These are phyloP conservation scores for Macrotrachela quadricornifera DNA, from an alignment of 1,140 invertebrate genomes.

Conservation along the genomic window DNA sequence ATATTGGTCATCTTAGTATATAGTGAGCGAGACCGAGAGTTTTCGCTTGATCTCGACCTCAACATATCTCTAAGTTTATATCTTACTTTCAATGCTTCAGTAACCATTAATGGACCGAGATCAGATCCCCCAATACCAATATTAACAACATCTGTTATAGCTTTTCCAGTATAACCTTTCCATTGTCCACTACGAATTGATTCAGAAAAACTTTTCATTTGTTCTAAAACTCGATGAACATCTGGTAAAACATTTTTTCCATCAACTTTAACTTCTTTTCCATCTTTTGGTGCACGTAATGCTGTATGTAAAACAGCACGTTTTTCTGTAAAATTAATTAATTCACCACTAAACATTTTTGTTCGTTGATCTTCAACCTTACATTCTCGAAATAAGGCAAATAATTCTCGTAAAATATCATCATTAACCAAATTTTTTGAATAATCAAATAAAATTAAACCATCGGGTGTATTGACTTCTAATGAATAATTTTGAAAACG, in stretches of 20 bases:
- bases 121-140: slow-evolving; percentile 99
- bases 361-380: slow-evolving; percentile 61
- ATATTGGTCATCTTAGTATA: no score
- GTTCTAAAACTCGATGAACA: slow-evolving; percentile 66
- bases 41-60: no score
- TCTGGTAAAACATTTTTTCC: slow-evolving; percentile 49
- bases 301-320: slow-evolving; percentile 83
- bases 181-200: slow-evolving; percentile 46
- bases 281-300: slow-evolving; percentile 61
- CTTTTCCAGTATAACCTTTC: slow-evolving; percentile 74
- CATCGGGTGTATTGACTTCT: not conserved
- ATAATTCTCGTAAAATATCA: not conserved
- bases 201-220: slow-evolving; percentile 70
- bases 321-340: slow-evolving; percentile 93
- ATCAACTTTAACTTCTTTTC: slow-evolving; percentile 46
- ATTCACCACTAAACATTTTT: slow-evolving; percentile 78
- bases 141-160: slow-evolving; percentile 91
- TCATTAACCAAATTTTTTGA: slow-evolving; percentile 9
- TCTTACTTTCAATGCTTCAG: slow-evolving; percentile 1
- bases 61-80: no score
- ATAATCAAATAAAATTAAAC: slow-evolving; percentile 8
- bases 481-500: not conserved
- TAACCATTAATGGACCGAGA: slow-evolving; percentile 31
- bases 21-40: no score
- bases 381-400: slow-evolving; percentile 46